Percentiles rank a stretch among this genome's conserved stretches.
phyloP scores from a whole-genome alignment of 2,797 vertebrate species.

The Lagorchestes hirsutus region DNA sequence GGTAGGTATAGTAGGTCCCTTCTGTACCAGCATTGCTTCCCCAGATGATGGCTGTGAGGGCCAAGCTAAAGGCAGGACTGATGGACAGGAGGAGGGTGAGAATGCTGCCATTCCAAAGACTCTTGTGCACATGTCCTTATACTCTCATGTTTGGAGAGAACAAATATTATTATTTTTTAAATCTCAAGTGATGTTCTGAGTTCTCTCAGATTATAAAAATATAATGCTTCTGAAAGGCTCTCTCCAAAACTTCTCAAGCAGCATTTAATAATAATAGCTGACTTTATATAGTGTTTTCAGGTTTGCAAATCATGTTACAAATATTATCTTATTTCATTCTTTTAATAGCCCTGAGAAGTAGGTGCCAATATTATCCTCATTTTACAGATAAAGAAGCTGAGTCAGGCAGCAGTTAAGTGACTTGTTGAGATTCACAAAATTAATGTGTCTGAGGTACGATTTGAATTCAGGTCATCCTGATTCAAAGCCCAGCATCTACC shows the following conservation, averaged over 20 bases:
- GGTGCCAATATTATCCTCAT: not conserved
- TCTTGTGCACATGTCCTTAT: not conserved
- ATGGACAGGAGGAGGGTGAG: not conserved
- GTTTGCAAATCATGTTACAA: not conserved
- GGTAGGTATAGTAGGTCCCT: not conserved
- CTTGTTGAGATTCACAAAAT: not conserved
- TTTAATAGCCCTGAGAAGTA: not conserved
- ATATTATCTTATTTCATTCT: not conserved
- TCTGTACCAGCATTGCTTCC: not conserved
- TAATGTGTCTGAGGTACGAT: not conserved
- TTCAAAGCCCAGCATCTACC: not conserved
- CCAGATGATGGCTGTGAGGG: not conserved
- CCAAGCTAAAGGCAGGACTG: not conserved
- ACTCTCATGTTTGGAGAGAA: not conserved
- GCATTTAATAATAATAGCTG: not conserved
- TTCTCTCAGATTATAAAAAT: not conserved
- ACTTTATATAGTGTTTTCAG: not conserved
- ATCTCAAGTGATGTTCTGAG: not conserved
- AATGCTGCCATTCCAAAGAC: not conserved
- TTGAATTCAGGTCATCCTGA: not conserved
- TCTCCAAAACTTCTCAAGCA: not conserved
- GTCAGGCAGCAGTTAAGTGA: not conserved
- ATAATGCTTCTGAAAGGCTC: not conserved
- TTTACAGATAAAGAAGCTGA: not conserved
- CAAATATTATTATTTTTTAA: not conserved